Evolutionary conservation across 2,113 vertebrate species (phyloP).

Genomic region (Xiphias gladius): DNA sequence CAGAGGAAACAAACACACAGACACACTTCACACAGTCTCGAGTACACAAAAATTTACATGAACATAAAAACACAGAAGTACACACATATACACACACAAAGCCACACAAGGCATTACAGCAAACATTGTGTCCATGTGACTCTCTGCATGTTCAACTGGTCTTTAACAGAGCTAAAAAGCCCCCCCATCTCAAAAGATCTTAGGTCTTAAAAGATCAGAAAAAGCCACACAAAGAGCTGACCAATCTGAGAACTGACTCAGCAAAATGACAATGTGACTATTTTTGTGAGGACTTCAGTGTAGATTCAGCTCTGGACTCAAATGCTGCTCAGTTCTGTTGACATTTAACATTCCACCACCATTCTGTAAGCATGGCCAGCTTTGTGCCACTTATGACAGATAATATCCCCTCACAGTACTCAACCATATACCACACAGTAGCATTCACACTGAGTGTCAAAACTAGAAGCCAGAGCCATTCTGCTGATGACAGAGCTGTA

Average conservation of each 20-base stretch:
- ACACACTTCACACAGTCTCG: conserved; percentile 26
- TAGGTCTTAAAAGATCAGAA: conserved; percentile 40
- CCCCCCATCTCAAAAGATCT: conserved; percentile 32
- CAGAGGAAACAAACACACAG: conserved; percentile 28
- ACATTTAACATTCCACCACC: conserved; percentile 33
- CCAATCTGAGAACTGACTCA: conserved; percentile 30
- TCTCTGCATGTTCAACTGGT: conserved; percentile 32
- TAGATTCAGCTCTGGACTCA: conserved; percentile 7
- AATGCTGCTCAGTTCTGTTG: conserved; percentile 22
- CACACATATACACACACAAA: conserved; percentile 16
- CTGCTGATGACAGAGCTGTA: not conserved
- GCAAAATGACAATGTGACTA: conserved; percentile 47
- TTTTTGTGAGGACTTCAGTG: conserved; percentile 27
- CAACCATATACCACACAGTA: conserved; percentile 26
- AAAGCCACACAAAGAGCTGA: conserved; percentile 36
- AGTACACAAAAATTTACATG: conserved; percentile 23
- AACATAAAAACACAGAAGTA: conserved; percentile 34
- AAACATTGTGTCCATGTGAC: conserved; percentile 28
- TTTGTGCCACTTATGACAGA: conserved; percentile 32
- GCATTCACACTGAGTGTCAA: conserved; percentile 5
- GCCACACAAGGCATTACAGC: conserved; percentile 1
- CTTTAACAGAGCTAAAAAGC: conserved; percentile 15
- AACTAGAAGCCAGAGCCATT: not conserved
- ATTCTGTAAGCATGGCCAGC: conserved; percentile 16
- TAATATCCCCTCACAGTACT: conserved; percentile 30